These are phyloP conservation scores for Oasisia sp. DNA, from an alignment of 2,888 invertebrate genomes.

Conservation along the genomic window DNA sequence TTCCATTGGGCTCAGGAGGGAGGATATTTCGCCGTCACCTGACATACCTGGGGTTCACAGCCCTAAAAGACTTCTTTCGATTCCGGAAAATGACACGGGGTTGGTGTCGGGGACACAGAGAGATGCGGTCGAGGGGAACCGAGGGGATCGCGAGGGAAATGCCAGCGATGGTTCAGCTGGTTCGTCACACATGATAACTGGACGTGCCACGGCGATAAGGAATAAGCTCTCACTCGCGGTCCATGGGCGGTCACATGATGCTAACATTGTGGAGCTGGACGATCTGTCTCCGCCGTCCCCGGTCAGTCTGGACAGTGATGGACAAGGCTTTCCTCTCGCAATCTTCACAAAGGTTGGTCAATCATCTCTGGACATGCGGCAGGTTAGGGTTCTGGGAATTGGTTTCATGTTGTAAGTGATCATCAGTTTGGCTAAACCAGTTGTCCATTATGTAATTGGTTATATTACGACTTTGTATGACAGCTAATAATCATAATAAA, in stretches of 20 bases:
- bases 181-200: background rate
- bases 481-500: too few species aligned
- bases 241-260: background rate
- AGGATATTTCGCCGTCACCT: background rate
- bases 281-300: conserved; percentile 21
- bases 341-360: conserved; percentile 81
- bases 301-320: conserved; percentile 66
- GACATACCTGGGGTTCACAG: conserved; percentile 13
- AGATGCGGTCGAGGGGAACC: background rate
- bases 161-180: background rate
- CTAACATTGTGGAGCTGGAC: background rate
- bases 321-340: conserved; percentile 88
- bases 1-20: background rate
- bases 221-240: conserved; percentile 20
- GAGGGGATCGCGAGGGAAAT: background rate
- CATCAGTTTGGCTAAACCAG: background rate
- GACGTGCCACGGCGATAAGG: background rate
- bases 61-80: background rate
- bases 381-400: background rate
- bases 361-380: background rate
- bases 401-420: background rate
- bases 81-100: background rate
- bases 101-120: conserved; percentile 5
- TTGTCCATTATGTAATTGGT: background rate
- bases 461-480: too few species aligned